These are phyloP conservation scores for Hipparchia semele DNA, from an alignment of 2,888 invertebrate species.

Conservation along the genomic window DNA sequence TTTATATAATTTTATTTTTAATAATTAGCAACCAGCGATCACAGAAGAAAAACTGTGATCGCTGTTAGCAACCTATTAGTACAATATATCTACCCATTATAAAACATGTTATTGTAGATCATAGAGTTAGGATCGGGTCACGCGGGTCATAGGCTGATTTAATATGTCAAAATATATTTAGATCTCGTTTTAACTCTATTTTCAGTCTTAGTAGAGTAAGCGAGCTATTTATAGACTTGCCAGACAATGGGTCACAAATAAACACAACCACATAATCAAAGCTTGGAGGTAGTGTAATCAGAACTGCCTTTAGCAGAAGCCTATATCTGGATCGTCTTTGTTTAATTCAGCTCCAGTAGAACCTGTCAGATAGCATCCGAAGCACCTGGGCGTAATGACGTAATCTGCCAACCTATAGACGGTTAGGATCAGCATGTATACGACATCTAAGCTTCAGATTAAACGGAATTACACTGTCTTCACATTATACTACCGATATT, in stretches of 20 bases:
- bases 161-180: too few relatives aligned
- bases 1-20: background rate
- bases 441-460: slow-evolving; percentile 5
- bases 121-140: too few relatives aligned
- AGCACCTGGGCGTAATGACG: slow-evolving; percentile 1
- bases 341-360: slow-evolving; percentile 7
- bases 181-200: background rate
- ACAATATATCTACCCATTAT: too few relatives aligned
- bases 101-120: too few relatives aligned
- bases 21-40: background rate
- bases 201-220: too few relatives aligned
- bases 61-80: too few relatives aligned
- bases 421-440: background rate
- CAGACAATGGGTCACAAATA: background rate
- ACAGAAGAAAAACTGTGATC: too few relatives aligned
- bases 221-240: background rate
- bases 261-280: background rate
- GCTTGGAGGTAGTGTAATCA: background rate
- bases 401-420: slow-evolving; percentile 5
- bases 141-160: too few relatives aligned
- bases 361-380: slow-evolving; percentile 11
- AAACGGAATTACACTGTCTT: background rate
- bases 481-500: background rate
- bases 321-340: slow-evolving; percentile 5
- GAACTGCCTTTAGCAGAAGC: slow-evolving; percentile 8